A percentile compares a stretch with the other conserved stretches of the same genome.
phyloP scores from a whole-genome alignment of 1,140 invertebrate genomes.

The Trichonephila clavata region DNA sequence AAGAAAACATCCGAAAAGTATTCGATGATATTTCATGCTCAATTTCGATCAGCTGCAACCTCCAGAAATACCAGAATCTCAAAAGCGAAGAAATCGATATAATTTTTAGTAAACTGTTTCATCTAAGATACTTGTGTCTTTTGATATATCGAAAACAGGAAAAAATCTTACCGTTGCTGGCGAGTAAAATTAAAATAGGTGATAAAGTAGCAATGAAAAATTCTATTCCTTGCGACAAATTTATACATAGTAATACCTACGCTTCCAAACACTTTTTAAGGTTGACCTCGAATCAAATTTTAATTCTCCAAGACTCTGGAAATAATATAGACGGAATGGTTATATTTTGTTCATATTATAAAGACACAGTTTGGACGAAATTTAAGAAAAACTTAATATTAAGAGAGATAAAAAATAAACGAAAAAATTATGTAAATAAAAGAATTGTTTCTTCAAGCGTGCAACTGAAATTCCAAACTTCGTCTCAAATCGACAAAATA shows the following conservation, averaged over 20 bases:
- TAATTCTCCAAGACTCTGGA: not conserved
- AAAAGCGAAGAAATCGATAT: not conserved
- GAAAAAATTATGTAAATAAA: not conserved
- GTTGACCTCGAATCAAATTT: constrained; percentile 5
- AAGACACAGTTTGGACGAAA: not conserved
- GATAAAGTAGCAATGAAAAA: not conserved
- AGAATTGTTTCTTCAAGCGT: not conserved
- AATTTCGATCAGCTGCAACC: not conserved
- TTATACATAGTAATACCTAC: not conserved
- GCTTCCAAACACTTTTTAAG: not conserved
- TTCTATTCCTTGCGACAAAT: constrained; percentile 6
- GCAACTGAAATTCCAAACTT: not conserved
- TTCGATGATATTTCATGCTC: not conserved
- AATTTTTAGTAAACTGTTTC: not conserved
- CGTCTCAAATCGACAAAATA: not conserved
- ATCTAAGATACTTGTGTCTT: constrained; percentile 1
- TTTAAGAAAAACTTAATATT: not conserved
- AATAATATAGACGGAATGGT: not conserved
- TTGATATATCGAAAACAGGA: not conserved
- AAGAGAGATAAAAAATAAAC: not conserved
- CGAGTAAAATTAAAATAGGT: not conserved
- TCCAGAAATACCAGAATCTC: not conserved
- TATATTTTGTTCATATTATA: constrained; percentile 19
- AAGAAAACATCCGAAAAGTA: not conserved
- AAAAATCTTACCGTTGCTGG: constrained; percentile 5